phyloP scores from a whole-genome alignment of 2,113 vertebrate genomes.

The Sitta europaea region DNA sequence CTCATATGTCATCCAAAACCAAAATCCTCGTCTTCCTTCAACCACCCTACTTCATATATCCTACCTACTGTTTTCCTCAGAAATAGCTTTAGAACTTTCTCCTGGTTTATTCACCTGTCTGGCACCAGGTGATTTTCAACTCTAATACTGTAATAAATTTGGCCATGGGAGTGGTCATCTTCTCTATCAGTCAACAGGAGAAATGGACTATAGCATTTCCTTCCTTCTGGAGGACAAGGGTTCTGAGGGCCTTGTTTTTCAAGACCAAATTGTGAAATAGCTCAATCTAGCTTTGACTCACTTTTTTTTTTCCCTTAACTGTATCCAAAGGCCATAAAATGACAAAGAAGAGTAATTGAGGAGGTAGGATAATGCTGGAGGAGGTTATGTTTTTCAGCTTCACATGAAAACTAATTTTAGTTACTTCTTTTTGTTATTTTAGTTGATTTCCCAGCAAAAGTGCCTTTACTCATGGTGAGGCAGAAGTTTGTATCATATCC shows the following conservation, averaged over 20 bases:
- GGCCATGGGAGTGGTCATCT: not conserved
- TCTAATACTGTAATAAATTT: not conserved
- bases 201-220: not conserved
- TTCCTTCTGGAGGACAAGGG: not conserved
- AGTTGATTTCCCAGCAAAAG: conserved; percentile 57
- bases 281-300: not conserved
- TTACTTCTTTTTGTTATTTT: conserved; percentile 12
- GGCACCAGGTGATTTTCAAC: not conserved
- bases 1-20: conserved; percentile 55
- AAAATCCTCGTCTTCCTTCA: conserved; percentile 58
- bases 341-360: not conserved
- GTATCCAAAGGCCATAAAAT: not conserved
- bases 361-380: not conserved
- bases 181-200: not conserved
- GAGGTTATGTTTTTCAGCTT: not conserved
- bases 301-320: not conserved
- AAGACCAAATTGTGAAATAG: conserved; percentile 17
- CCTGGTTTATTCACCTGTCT: not conserved
- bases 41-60: conserved; percentile 22
- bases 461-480: conserved; percentile 57
- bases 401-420: conserved; percentile 3
- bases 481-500: conserved; percentile 23
- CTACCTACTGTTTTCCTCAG: conserved; percentile 4
- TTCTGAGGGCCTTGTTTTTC: not conserved
- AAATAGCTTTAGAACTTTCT: conserved; percentile 11